Base-by-base conservation (phyloP, 2,113 vertebrate species). In the Acrocephalus arundinaceus region DNA sequence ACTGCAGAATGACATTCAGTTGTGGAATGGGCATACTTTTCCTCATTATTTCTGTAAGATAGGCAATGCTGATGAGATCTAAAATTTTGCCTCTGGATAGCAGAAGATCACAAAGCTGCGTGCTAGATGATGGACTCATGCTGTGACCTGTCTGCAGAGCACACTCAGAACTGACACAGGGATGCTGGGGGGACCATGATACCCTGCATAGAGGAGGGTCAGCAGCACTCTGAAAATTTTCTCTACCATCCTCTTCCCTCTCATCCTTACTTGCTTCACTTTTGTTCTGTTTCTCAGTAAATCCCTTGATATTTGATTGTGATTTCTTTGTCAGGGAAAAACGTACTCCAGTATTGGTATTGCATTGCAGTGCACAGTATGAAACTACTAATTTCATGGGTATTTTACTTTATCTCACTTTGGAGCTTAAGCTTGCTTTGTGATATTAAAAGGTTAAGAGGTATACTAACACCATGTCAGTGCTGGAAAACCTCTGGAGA, bases 1-100 rank as follows among this genome's bases (percentile, higher is more conserved):
- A 39, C 68, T 90, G 79, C 51, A 83, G 68, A 80, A 41, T 81
- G 81, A 54, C 35, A 31, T 86, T 83, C 81, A 63, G 67, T 86
- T 90, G 43, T 37, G 46, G 67, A 35, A 33, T 1, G 6, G 63
- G 27, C n/a, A 33, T 63, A 20, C 7, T 65, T 54, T 65, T 73
- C 85, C 67, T 94, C 63, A 24, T 89, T 75, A 73, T 93, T 90
- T 91, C 76, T 90, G 55, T 76, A 27, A 88, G 90, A 86, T 3
- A 67, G 62, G 55, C 41, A 65, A 43, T 54, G 49, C 41, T 73
- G 58, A 61, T 93, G 49, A 87, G 63, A 48, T 57, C 43, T 63
- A 48, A 49, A 51, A 22, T 37, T 67, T 83, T 85, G 55, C 63
- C 48, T 67, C 63, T 89, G 87, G 82, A 35, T 79, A 43, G 46